Percentiles rank a stretch among this genome's conserved stretches.
These are phyloP conservation scores for Rhinichthys klamathensis DNA, from an alignment of 2,113 vertebrate genomes.

Conservation along the genomic window DNA sequence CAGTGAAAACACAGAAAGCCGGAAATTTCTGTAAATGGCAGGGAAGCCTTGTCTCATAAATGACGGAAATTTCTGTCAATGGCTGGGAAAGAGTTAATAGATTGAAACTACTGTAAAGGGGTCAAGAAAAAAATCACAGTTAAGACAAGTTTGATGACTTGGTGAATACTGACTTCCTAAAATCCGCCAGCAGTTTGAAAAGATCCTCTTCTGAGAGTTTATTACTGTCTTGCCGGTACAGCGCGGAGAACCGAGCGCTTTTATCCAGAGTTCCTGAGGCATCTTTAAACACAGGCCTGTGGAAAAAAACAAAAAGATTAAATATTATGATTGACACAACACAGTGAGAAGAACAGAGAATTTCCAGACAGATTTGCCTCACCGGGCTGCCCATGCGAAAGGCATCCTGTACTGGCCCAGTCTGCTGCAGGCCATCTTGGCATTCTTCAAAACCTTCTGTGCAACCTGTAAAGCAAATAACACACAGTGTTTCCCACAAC, in stretches of 20 bases:
- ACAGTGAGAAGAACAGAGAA: neutral
- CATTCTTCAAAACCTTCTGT: constrained; percentile 97
- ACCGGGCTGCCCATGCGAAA: constrained; percentile 98
- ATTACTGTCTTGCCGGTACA: constrained; percentile 96
- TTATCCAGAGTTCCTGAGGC: constrained; percentile 91
- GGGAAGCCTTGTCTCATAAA: no score
- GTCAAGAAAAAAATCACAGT: neutral
- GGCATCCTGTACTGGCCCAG: constrained; percentile 96
- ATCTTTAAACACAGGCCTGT: constrained; percentile 92
- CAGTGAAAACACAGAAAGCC: no score
- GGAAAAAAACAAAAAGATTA: neutral
- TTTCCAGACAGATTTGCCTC: constrained; percentile 27
- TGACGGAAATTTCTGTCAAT: no score
- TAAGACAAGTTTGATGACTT: constrained; percentile 1
- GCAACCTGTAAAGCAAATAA: constrained; percentile 77
- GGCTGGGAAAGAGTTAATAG: neutral
- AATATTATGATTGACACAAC: neutral
- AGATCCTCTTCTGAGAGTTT: constrained; percentile 96
- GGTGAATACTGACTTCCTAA: constrained; percentile 86
- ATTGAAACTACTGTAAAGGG: neutral
- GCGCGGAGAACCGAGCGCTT: constrained; percentile 88
- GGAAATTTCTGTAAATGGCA: no score
- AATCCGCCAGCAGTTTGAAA: constrained; percentile 93
- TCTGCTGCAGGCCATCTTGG: constrained; percentile 90
- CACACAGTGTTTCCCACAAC: constrained; percentile 35